Conservation (phyloP, 2,797 vertebrate genomes). For the Gorsachius magnificus region DNA sequence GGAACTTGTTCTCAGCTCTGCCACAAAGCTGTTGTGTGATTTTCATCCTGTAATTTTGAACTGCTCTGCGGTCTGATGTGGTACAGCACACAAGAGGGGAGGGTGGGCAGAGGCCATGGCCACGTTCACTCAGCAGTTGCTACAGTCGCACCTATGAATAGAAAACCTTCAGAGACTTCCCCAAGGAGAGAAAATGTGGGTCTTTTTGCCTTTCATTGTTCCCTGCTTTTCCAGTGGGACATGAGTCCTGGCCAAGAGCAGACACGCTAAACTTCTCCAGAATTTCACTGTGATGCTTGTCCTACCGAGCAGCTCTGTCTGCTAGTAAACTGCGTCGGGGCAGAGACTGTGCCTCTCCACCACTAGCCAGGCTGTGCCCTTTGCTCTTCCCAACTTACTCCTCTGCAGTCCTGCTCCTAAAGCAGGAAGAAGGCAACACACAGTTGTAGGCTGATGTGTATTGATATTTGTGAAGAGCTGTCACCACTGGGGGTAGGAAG, state of each 20-base stretch:
- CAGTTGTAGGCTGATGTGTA: not conserved
- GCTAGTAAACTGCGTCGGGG: not conserved
- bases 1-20: not conserved
- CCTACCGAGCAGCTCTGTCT: not conserved
- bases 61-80: not conserved
- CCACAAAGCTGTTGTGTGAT: not conserved
- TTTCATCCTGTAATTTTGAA: not conserved
- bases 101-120: not conserved
- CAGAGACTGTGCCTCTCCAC: not conserved
- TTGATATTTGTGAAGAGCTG: not conserved
- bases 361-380: not conserved
- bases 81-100: accelerated
- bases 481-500: not conserved
- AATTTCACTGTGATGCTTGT: not conserved
- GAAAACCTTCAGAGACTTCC: not conserved
- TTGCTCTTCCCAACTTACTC: not conserved
- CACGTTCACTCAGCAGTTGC: not conserved
- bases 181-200: not conserved
- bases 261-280: not conserved
- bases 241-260: not conserved
- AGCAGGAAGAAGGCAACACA: not conserved
- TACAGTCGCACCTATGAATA: not conserved
- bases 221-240: not conserved
- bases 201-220: not conserved
- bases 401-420: not conserved